Conservation (phyloP, 1,140 invertebrate genomes). For the Littorina saxatilis region DNA sequence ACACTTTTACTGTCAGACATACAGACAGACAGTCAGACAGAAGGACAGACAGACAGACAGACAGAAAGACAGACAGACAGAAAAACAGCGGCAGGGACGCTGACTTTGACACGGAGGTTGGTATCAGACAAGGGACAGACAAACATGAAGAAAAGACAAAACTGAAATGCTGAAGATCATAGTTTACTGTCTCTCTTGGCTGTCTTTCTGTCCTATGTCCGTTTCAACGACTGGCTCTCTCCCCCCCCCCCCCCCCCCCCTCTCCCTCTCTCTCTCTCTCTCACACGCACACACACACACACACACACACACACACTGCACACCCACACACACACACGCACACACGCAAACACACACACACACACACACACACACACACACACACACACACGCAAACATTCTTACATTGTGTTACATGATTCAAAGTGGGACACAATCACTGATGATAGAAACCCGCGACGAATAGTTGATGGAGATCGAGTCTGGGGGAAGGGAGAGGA, state of each 20-base stretch:
- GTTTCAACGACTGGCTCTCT: no score
- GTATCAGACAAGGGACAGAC: not conserved
- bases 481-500: not conserved
- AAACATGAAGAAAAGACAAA: not conserved
- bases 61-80: no score
- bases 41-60: no score
- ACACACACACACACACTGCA: slow-evolving; percentile 15
- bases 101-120: no score
- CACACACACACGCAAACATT: no score
- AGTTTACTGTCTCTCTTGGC: not conserved
- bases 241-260: not conserved
- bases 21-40: no score
- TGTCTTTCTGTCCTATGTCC: not conserved
- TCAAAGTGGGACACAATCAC: not conserved
- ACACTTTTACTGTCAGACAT: no score
- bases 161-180: not conserved
- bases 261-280: not conserved
- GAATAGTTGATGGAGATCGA: no score
- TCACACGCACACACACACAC: slow-evolving; percentile 11
- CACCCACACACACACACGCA: not conserved
- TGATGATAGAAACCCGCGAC: no score
- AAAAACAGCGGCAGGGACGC: no score
- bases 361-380: no score
- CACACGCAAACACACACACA: no score
- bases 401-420: not conserved